phyloP scores from a whole-genome alignment of 2,113 vertebrate genomes.

The Corynorhinus townsendii region DNA sequence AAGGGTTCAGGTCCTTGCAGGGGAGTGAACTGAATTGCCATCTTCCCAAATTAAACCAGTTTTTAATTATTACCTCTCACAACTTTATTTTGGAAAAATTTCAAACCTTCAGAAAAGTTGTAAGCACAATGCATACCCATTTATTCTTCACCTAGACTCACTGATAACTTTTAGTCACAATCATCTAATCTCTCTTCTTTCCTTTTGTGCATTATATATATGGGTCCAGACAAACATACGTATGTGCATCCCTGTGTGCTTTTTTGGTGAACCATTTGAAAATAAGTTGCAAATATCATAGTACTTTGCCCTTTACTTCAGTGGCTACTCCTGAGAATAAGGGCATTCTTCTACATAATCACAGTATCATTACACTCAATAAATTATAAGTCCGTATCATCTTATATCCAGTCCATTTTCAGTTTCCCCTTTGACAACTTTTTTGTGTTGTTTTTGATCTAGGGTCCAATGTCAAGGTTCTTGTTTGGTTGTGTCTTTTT shows the following conservation, averaged over 20 bases:
- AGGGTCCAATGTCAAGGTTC: neutral
- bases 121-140: neutral
- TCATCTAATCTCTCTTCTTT: neutral
- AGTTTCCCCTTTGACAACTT: too few species aligned
- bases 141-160: neutral
- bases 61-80: neutral
- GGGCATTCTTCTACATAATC: neutral
- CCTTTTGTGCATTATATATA: neutral
- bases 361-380: neutral
- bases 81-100: slow-evolving; percentile 18
- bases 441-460: neutral
- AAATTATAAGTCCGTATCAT: neutral
- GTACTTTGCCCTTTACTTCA: neutral
- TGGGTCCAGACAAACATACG: neutral
- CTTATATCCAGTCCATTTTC: too few species aligned
- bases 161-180: neutral
- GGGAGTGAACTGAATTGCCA: neutral
- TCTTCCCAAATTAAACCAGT: slow-evolving; percentile 13
- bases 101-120: neutral
- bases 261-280: neutral
- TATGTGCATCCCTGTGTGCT: neutral
- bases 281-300: neutral
- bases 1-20: neutral
- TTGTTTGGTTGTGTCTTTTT: neutral
- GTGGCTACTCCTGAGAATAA: neutral